Conservation (phyloP, 2,888 invertebrate species). For the Cephus rjabovi region DNA sequence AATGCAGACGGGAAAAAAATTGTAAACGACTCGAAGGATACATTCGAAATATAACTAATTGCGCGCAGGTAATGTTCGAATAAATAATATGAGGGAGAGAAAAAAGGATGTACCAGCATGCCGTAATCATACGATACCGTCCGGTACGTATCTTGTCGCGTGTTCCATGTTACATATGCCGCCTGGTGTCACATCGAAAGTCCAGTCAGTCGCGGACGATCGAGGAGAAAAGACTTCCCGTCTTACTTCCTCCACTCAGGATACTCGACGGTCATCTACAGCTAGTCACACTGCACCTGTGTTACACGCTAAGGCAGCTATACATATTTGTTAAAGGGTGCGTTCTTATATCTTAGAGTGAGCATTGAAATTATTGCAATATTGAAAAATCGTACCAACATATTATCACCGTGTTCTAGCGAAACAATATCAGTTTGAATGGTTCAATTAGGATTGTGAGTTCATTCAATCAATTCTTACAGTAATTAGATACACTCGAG, state of each 20-base stretch:
- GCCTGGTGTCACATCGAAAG: slow-evolving; percentile 26
- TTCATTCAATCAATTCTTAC: background rate
- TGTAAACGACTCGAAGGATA: background rate
- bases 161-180: slow-evolving; percentile 29
- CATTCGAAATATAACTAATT: background rate
- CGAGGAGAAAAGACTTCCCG: slow-evolving; percentile 17
- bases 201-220: slow-evolving; percentile 41
- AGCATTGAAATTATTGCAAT: background rate
- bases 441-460: background rate
- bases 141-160: slow-evolving; percentile 28
- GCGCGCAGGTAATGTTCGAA: background rate
- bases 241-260: background rate
- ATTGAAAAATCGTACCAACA: background rate
- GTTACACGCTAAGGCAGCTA: background rate
- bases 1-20: background rate
- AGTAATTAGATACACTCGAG: background rate
- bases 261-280: background rate
- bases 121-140: slow-evolving; percentile 40
- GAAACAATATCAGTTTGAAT: background rate
- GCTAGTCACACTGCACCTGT: background rate
- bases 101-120: slow-evolving; percentile 11
- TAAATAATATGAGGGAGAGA: background rate
- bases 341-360: background rate
- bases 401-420: background rate
- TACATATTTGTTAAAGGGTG: background rate